These are phyloP conservation scores for Brachionus rotundiformis DNA, from an alignment of 1,140 invertebrate species.

Conservation along the genomic window DNA sequence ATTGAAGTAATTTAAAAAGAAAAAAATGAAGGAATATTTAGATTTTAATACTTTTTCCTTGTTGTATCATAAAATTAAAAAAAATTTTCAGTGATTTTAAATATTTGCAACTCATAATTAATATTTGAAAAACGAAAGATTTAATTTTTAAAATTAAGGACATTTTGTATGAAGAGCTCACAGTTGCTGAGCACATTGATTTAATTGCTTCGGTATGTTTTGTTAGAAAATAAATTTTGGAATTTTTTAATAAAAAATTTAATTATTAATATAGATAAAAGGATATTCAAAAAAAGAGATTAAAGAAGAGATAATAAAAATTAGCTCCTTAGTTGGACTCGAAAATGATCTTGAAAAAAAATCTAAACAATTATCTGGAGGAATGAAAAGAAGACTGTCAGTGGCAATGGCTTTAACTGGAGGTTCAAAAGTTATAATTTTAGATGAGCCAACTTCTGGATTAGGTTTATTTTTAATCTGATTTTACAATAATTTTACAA, in stretches of 20 bases:
- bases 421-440: constrained; percentile 41
- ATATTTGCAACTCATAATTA: too few relatives aligned
- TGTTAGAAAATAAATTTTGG: background rate
- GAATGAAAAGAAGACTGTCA: constrained; percentile 47
- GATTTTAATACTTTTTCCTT: background rate
- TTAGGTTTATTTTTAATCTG: constrained; percentile 1
- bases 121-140: too few relatives aligned
- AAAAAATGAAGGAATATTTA: too few relatives aligned
- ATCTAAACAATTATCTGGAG: constrained; percentile 67
- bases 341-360: constrained; percentile 70
- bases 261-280: too few relatives aligned
- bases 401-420: constrained; percentile 35
- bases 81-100: too few relatives aligned
- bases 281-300: constrained; percentile 69
- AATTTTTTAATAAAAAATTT: constrained; percentile 34
- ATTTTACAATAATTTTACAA: background rate
- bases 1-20: too few relatives aligned
- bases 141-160: constrained; percentile 64
- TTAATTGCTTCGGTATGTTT: constrained; percentile 73
- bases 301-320: constrained; percentile 63
- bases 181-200: constrained; percentile 81
- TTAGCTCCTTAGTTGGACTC: constrained; percentile 68
- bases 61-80: constrained; percentile 44
- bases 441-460: constrained; percentile 49
- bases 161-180: constrained; percentile 84